Evolutionary conservation across 2,888 invertebrate species (phyloP), one percentile per base, ranked within the genome.

Genomic region (Subacronicta megacephala): DNA sequence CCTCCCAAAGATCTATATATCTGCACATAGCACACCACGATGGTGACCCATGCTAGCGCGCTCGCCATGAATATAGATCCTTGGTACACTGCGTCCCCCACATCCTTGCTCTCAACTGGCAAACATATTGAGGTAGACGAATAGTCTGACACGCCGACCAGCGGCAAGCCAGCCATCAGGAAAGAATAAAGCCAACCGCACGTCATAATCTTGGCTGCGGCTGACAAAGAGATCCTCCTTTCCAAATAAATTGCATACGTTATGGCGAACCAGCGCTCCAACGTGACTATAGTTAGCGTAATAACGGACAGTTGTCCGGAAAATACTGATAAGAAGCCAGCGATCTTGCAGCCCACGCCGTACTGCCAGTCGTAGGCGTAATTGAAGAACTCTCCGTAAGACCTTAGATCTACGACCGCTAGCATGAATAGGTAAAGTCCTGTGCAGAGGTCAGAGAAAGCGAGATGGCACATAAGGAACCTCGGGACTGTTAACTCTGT

Each of bases 331-430:
- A 98, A 90, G 84, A 98, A 98, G 0, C 98, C 98, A 0, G 98
- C 98, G 7, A 97, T 95, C 82, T 97, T 96, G 86, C 98, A 98
- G 0, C 98, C 98, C 40, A 96, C 86, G 47, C 97, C 96, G 61
- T 94, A 94, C 89, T 98, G 98, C 98, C 98, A 98, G 80, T 97
- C 96, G 77, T 97, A 98, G 3, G 98, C 98, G 86, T 96, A 97
- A 87, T 98, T 98, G 88, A 98, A 98, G 90, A 98, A 98, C 67
- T 96, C 96, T 2, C 98, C 97, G 78, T 97, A 96, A 0, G 98
- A 98, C 73, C 96, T 96, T 0, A 97, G 94, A 88, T 99, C 98
- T 80, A 98, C 97, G 0, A 96, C 95, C 0, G 98, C 98, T 35
- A 98, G 95, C 82, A 98, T 95, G 36, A 97, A 95, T 50, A 98